Base-by-base conservation (phyloP, 2,888 invertebrate genomes). In the Pseudeuparius sepicola region DNA sequence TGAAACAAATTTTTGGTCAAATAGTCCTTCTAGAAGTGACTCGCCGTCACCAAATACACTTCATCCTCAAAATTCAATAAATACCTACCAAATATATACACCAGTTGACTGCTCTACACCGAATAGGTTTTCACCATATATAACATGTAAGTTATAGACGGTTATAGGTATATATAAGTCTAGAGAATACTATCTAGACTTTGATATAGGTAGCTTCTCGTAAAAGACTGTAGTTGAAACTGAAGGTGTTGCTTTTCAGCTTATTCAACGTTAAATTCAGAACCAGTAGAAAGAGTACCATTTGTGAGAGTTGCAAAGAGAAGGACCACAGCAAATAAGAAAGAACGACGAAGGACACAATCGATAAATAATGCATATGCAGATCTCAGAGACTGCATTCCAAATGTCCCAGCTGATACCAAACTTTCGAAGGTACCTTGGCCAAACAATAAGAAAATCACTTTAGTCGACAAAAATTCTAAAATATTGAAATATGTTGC, bases 331-430 rank as follows among this genome's bases (percentile, higher is more conserved):
- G 93, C 93, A 11, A 94, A 94, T 61, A 90, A 90, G 64, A 96
- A 96, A 59, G 94, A 96, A 57, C 62, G 94, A 6, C 64, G 92
- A 44, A 68, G 94, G 32, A 96, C 94, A 0, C 85, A 88, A 57
- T 89, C 87, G 48, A 96, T 96, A 44, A 96, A 96, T 63, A 89
- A 86, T 31, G 94, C 94, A 0, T 96, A 94, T 59, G 82, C 89
- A 1, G 87, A 89, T 52, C 67, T 96, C 1, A 65, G 94, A 9
- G 90, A 92, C 44, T 88, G 92, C 60, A 96, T 96, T 50, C 96
- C 96, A 0, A 93, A 94, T 55, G 93, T 96, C 1, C 94, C 94
- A 0, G 80, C 87, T 0, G 94, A 96, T 56, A 96, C 94, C 0
- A 96, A 94, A 63, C 64, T 94, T 15, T 90, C 90, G 9, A 94